Evolutionary conservation across 2,888 invertebrate genomes (phyloP), one percentile per base, ranked within the genome.

Genomic region (Aelia acuminata): DNA sequence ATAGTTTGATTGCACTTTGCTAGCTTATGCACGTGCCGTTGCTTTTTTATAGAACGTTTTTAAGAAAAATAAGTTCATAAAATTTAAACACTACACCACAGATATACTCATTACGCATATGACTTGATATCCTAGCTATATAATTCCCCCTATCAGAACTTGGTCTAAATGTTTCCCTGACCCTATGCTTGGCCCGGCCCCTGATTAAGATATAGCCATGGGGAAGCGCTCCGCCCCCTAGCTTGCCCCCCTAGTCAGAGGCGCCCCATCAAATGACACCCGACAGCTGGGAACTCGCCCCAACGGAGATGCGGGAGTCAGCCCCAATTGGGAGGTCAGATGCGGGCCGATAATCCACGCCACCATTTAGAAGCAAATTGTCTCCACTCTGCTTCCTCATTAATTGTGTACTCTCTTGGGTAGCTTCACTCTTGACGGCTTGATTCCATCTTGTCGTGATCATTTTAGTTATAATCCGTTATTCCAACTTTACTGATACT

Each of bases 361-460:
- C 35, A n/a, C 39, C 50, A 57, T 85, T 85, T 50, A 39, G n/a
- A 50, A 26, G 39, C 85, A 85, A 85, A 57, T 50, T 49, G 85
- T 49, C 43, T 85, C 84, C 7, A 39, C 39, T 53, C 50, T 85
- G n/a, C 35, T 85, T 85, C 85, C 85, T 49, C 85, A 85, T 57
- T 85, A 85, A 49, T 31, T 31, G 10, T 31, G 35, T n/a, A 13
- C 22, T 35, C 50, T 1, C 31, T 18, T 31, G 26, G 63, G 18
- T 63, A 63, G 31, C 63, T 63, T 57, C 26, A 57, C 26, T 1
- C 26, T n/a, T 57, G n/a, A n/a, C 57, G 57, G 11, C 13, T 26
- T 13, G 13, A 57, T 31, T 63, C 31, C 63, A 31, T 26, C 63
- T 31, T 15, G 4, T 31, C 3, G 3, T 31, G 20, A 50, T 4